Conservation (phyloP, 2,113 vertebrate species). For the Sardina pilchardus region DNA sequence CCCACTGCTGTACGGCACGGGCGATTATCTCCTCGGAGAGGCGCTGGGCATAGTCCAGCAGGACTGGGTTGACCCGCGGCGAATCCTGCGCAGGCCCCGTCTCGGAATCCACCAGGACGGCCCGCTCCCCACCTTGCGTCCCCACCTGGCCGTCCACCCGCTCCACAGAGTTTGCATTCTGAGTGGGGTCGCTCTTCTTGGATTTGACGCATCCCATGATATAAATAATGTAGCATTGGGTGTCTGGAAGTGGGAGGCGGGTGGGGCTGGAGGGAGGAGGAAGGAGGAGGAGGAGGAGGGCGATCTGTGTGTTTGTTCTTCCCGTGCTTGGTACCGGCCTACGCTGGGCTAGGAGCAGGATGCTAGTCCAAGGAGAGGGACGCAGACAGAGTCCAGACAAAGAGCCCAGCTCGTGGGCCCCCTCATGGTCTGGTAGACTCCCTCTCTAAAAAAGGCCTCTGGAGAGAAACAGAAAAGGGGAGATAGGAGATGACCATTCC, state of each 20-base stretch:
- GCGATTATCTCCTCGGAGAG: constrained; percentile 86
- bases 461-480: constrained; percentile 15
- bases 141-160: constrained; percentile 47
- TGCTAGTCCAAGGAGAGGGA: constrained; percentile 54
- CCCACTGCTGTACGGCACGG: constrained; percentile 89
- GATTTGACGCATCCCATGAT: constrained; percentile 97
- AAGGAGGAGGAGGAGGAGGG: constrained; percentile 18
- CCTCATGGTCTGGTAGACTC: constrained; percentile 37
- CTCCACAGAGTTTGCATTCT: constrained; percentile 64
- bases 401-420: constrained; percentile 26
- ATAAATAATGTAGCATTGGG: constrained; percentile 57
- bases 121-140: constrained; percentile 62
- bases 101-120: constrained; percentile 61
- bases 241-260: constrained; percentile 26
- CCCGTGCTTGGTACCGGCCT: constrained; percentile 16
- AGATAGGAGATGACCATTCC: constrained; percentile 9
- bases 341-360: constrained; percentile 66
- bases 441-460: constrained; percentile 49
- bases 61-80: constrained; percentile 54
- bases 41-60: constrained; percentile 84
- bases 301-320: background rate
- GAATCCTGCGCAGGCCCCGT: constrained; percentile 49
- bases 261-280: constrained; percentile 1
- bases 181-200: constrained; percentile 74
- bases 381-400: constrained; percentile 7